A percentile compares a stretch with the other conserved stretches of the same genome.
Evolutionary conservation across 1,140 invertebrate genomes (phyloP).

Genomic region (Drosophila kurseongensis): DNA sequence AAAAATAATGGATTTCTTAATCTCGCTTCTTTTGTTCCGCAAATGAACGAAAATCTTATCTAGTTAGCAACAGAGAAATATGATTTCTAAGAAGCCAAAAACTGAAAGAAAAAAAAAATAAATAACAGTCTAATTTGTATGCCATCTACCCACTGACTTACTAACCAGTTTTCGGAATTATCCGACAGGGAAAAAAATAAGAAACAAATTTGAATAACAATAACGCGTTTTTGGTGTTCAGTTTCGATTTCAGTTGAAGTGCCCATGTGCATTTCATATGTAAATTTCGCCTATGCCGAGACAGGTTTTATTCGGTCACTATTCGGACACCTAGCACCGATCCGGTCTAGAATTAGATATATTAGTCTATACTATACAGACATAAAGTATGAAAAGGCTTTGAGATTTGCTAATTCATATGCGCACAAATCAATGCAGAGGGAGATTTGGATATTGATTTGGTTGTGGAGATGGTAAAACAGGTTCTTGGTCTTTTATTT

Average conservation of each 20-base stretch:
- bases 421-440: constrained; percentile 52
- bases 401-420: constrained; percentile 63
- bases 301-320: constrained; percentile 53
- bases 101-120: constrained; percentile 6
- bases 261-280: constrained; percentile 67
- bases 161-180: constrained; percentile 75
- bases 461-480: constrained; percentile 28
- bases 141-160: constrained; percentile 79
- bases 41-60: neutral
- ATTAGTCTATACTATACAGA: constrained; percentile 52
- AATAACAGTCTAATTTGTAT: constrained; percentile 58
- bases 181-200: constrained; percentile 36
- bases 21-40: constrained; percentile 12
- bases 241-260: constrained; percentile 74
- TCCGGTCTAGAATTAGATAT: constrained; percentile 75
- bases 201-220: constrained; percentile 73
- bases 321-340: constrained; percentile 19
- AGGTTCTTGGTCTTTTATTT: constrained; percentile 27
- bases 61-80: constrained; percentile 52
- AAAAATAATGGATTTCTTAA: constrained; percentile 28
- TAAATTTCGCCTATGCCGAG: constrained; percentile 58
- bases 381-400: constrained; percentile 38
- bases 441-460: constrained; percentile 13
- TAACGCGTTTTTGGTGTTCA: constrained; percentile 71
- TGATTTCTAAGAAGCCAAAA: constrained; percentile 21